phyloP scores from a whole-genome alignment of 2,113 vertebrate genomes.

The Notarius quadriscutis region DNA sequence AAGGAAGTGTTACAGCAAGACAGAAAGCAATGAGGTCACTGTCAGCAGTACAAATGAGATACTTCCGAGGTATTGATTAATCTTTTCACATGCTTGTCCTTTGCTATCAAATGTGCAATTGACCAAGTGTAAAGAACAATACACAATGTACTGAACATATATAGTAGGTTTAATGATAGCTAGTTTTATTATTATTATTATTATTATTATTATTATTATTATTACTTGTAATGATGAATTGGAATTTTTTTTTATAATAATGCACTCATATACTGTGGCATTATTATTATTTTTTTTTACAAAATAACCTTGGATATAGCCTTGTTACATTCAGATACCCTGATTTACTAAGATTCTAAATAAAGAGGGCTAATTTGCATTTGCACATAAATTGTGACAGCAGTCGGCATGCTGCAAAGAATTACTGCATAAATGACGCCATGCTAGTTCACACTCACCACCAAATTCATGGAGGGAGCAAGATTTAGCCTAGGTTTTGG shows the following conservation, averaged over 20 bases:
- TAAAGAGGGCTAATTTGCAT: slow-evolving; percentile 2
- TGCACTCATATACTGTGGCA: neutral
- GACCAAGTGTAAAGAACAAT: slow-evolving; percentile 43
- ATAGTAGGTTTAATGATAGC: neutral
- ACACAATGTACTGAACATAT: neutral
- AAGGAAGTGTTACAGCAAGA: slow-evolving; percentile 40
- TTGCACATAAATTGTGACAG: neutral
- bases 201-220: neutral
- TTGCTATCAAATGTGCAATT: slow-evolving; percentile 39
- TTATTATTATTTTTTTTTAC: neutral
- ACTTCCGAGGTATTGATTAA: slow-evolving; percentile 41
- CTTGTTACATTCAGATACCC: neutral
- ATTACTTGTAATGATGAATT: neutral
- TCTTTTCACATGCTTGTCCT: slow-evolving; percentile 28
- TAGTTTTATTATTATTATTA: neutral
- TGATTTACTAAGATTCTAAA: neutral
- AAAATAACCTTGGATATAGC: neutral
- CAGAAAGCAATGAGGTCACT: slow-evolving; percentile 39
- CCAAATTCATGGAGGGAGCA: neutral
- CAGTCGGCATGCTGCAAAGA: neutral
- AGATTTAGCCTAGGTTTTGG: neutral
- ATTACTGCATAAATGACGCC: neutral
- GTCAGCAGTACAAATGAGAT: slow-evolving; percentile 44
- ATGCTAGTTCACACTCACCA: neutral
- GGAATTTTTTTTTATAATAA: neutral